Base-by-base conservation (phyloP, 92 coral and sea anemone genomes). In the Actinostola sp. region DNA sequence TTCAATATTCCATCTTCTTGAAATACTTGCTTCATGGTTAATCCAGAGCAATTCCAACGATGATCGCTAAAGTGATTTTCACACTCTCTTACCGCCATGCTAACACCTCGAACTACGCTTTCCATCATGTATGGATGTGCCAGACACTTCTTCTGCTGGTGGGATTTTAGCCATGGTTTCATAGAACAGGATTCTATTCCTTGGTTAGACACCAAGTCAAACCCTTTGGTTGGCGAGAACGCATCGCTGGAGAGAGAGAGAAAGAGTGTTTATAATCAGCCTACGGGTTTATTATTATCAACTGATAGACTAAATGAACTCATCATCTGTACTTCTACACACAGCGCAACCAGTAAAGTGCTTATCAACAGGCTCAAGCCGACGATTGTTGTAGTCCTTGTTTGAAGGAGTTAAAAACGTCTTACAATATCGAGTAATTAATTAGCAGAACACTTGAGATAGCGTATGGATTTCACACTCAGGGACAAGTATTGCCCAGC, bases 1-100 rank as follows among this genome's bases (percentile, higher is more conserved):
- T 73, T 81, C 49, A 93, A 77, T 52, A 93, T 84, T 59, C 97
- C 92, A 17, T 66, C 53, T 16, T 76, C 86, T 54, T 78, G 80
- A 65, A 93, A 91, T 15, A 93, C 92, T 21, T 91, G 88, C n/a
- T 87, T 86, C 57, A 79, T 63, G 20, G 85, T 93, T 14, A 93
- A 65, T 0, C 97, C 94, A 2, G 98, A 84, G 58, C 98, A 93
- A 41, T 93, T 93, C 98, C 98, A 93, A 17, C 90, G 81, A 26
- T 78, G 91, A 27, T 83, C 80, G 8, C 60, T 78, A 79, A 93
- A 93, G 34, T 81, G 93, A 8, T 59, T 82, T 53, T 86, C 78
- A 30, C 98, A 93, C 81, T 90, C 94, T 39, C 78, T 79, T 50
- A 93, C 63, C 20, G 97, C 98, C 50, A 81, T 76, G 23, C 76